These are phyloP conservation scores for Tipula vernalis DNA, from an alignment of 2,888 invertebrate species.

Conservation along the genomic window DNA sequence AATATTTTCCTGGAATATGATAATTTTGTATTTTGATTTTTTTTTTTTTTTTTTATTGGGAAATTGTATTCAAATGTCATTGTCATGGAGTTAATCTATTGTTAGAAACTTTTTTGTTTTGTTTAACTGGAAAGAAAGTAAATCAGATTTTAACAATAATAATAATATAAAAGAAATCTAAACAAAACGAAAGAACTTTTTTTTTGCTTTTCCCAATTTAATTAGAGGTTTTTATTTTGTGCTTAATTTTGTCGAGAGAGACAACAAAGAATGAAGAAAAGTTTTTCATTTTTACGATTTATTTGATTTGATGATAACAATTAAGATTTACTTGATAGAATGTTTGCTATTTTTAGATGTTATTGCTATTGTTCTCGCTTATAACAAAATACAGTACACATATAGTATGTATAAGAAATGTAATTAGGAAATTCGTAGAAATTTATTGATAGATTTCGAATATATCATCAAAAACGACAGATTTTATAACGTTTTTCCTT, in stretches of 20 bases:
- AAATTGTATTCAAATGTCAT: neutral
- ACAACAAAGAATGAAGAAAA: neutral
- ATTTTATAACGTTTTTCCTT: neutral
- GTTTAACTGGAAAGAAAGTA: neutral
- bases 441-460: neutral
- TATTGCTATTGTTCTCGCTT: neutral
- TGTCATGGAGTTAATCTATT: neutral
- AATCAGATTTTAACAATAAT: neutral
- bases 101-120: neutral
- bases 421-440: neutral
- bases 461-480: neutral
- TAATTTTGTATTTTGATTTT: neutral
- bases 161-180: neutral
- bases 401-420: neutral
- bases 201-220: neutral
- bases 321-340: neutral
- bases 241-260: neutral
- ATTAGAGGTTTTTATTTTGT: neutral
- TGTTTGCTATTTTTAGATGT: neutral
- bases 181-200: neutral
- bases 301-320: neutral
- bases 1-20: neutral
- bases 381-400: neutral
- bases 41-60: neutral
- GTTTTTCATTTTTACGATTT: neutral